phyloP scores from a whole-genome alignment of 2,113 vertebrate species.

The Indicator maculatus region DNA sequence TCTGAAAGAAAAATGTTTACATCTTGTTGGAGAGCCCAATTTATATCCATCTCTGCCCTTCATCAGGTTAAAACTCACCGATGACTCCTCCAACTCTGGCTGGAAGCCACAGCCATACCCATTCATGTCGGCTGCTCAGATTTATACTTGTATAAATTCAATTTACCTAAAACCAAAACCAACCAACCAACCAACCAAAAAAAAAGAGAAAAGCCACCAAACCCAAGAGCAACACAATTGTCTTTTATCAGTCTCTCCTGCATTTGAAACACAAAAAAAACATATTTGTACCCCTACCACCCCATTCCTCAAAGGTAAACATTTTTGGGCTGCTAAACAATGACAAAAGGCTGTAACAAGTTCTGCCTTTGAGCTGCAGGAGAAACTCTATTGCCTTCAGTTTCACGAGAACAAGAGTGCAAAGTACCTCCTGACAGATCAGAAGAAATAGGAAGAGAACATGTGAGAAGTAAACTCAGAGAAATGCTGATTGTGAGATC shows the following conservation, averaged over 20 bases:
- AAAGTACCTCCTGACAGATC: neutral
- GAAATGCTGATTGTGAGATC: constrained; percentile 22
- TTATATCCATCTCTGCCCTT: neutral
- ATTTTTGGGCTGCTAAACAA: neutral
- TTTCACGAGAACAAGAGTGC: neutral
- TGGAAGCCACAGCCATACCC: neutral
- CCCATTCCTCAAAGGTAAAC: neutral
- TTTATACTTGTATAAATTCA: neutral
- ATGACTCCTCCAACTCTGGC: neutral
- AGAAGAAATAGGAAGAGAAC: neutral
- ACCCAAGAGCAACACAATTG: neutral
- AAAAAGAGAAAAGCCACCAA: no score
- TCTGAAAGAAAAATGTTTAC: neutral
- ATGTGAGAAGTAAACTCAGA: neutral
- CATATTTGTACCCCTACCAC: fast-evolving
- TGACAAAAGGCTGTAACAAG: neutral
- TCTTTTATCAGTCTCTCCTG: neutral
- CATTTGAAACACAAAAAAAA: neutral
- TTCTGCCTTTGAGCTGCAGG: neutral
- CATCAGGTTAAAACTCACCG: neutral
- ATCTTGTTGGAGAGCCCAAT: neutral
- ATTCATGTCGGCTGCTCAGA: neutral
- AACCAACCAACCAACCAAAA: neutral
- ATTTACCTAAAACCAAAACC: neutral
- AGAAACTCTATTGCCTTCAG: neutral